These are phyloP conservation scores for Xerus inauris DNA, from an alignment of 2,113 vertebrate species.

Conservation along the genomic window DNA sequence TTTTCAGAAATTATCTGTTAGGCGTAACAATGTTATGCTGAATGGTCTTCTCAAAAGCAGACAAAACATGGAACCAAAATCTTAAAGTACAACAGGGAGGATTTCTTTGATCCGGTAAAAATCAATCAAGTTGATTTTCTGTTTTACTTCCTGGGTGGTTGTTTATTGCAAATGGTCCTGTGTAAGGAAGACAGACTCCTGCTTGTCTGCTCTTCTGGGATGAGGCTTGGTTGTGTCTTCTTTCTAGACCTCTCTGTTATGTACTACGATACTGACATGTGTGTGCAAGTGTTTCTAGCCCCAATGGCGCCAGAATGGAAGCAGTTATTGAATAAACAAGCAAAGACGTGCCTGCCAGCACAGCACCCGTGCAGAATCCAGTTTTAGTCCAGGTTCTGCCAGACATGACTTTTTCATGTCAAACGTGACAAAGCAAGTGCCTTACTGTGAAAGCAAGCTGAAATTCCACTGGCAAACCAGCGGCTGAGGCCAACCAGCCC, in stretches of 20 bases:
- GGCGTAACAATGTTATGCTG: background rate
- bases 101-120: slow-evolving; percentile 73
- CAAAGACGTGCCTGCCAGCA: too few relatives aligned
- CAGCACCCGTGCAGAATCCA: too few relatives aligned
- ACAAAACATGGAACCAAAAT: slow-evolving; percentile 50
- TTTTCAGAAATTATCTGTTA: slow-evolving; percentile 69
- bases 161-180: background rate
- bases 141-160: slow-evolving; percentile 60
- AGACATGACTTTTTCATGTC: too few relatives aligned
- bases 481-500: background rate
- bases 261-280: background rate
- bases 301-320: background rate
- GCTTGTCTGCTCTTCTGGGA: background rate
- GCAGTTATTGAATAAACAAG: slow-evolving; percentile 6
- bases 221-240: background rate
- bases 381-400: too few relatives aligned
- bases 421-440: too few relatives aligned
- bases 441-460: background rate
- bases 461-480: background rate
- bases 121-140: slow-evolving; percentile 45
- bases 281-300: background rate
- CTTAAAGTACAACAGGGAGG: slow-evolving; percentile 57
- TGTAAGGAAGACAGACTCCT: slow-evolving; percentile 45
- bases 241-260: background rate
- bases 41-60: slow-evolving; percentile 70